Conservation (phyloP, 1,140 invertebrate genomes). For the Chlorops oryzae region DNA sequence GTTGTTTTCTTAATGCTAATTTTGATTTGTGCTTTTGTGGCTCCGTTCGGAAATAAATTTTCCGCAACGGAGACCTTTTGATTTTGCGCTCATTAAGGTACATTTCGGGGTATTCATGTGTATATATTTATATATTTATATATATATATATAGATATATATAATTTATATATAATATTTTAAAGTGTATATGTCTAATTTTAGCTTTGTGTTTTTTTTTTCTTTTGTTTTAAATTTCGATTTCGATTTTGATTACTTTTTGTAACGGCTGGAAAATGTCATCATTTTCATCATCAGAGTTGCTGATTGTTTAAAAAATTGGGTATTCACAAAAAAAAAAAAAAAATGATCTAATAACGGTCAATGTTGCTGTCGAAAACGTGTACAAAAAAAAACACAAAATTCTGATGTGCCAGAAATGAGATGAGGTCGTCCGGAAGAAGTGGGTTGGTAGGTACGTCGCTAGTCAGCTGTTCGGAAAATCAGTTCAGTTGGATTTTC, state of each 20-base stretch:
- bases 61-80: constrained; percentile 30
- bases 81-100: constrained; percentile 46
- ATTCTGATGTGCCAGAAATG: too few relatives aligned
- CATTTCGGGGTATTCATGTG: constrained; percentile 32
- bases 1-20: constrained; percentile 26
- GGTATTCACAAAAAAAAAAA: too few relatives aligned
- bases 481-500: too few relatives aligned
- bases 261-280: too few relatives aligned
- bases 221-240: constrained; percentile 1
- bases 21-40: constrained; percentile 23
- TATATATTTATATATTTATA: constrained; percentile 23
- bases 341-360: too few relatives aligned
- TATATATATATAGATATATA: constrained; percentile 16
- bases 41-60: constrained; percentile 11
- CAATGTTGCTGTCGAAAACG: too few relatives aligned
- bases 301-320: too few relatives aligned
- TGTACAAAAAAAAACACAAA: too few relatives aligned
- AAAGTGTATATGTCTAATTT: constrained; percentile 9
- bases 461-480: too few relatives aligned
- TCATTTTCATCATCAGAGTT: too few relatives aligned
- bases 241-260: constrained; percentile 35
- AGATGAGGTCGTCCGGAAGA: too few relatives aligned
- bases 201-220: neutral
- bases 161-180: constrained; percentile 14
- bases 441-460: too few relatives aligned